Conservation (phyloP, 2,888 invertebrate species). For the Volucella zonaria region DNA sequence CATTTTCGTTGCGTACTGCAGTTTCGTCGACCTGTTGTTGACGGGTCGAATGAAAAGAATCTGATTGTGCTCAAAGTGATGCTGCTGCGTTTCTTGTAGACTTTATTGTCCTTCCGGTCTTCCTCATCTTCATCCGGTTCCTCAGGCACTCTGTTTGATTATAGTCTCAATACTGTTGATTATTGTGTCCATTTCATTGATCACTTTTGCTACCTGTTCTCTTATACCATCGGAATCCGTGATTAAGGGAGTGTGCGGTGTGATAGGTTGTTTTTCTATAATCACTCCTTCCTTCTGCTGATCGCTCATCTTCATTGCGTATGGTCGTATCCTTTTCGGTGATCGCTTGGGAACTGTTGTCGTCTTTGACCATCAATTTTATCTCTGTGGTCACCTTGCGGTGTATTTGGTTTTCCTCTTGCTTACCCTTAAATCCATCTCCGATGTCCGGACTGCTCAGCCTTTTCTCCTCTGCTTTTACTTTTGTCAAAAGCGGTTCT, state of each 20-base stretch:
- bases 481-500: conserved; percentile 22
- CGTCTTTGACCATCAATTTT: conserved; percentile 3
- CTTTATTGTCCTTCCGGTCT: conserved; percentile 48
- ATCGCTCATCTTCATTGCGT: conserved; percentile 3
- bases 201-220: conserved; percentile 37
- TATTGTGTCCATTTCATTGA: conserved; percentile 51
- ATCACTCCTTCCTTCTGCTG: neutral
- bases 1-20: conserved; percentile 22
- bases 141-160: conserved; percentile 55
- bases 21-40: conserved; percentile 62
- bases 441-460: conserved; percentile 75
- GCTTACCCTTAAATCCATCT: conserved; percentile 75
- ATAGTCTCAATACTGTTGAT: conserved; percentile 39
- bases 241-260: conserved; percentile 1
- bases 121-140: conserved; percentile 68
- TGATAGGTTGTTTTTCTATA: neutral
- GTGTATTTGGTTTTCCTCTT: conserved; percentile 11
- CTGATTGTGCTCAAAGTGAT: conserved; percentile 75
- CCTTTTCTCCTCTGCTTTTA: conserved; percentile 33
- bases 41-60: conserved; percentile 80
- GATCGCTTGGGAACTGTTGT: neutral
- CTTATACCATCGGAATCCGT: conserved; percentile 39
- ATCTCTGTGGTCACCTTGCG: conserved; percentile 14
- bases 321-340: neutral
- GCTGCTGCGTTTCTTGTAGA: conserved; percentile 76